Percentiles rank a stretch among this genome's conserved stretches.
phyloP scores from a whole-genome alignment of 2,888 invertebrate species.

The Rhorus exstirpatorius region DNA sequence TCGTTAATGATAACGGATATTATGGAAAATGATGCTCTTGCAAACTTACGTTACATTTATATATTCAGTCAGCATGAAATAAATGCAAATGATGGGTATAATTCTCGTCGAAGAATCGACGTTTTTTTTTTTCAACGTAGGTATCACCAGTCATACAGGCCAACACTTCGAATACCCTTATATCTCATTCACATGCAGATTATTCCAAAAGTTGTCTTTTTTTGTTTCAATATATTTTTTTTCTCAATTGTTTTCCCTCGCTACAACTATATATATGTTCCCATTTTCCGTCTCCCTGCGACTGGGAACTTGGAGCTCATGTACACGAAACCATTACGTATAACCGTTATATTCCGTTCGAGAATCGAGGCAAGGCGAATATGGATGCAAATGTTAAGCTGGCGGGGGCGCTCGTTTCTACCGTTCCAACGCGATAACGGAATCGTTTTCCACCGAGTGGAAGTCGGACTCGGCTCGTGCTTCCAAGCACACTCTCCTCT shows the following conservation, averaged over 20 bases:
- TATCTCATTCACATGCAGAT: constrained; percentile 1
- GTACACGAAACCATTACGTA: constrained; percentile 52
- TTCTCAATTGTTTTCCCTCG: not conserved
- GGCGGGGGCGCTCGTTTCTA: constrained; percentile 33
- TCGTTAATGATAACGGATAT: too few relatives aligned
- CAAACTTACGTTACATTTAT: not conserved
- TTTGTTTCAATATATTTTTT: not conserved
- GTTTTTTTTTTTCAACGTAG: not conserved
- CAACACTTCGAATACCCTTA: too few relatives aligned
- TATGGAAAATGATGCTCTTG: too few relatives aligned
- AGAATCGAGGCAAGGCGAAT: constrained; percentile 53
- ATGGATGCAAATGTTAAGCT: constrained; percentile 52
- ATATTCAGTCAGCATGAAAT: not conserved
- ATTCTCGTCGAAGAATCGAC: not conserved
- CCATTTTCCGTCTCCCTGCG: constrained; percentile 13
- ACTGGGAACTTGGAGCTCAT: constrained; percentile 11
- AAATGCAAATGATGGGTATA: not conserved
- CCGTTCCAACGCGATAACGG: constrained; percentile 57
- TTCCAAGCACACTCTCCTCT: constrained; percentile 18
- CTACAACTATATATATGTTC: not conserved
- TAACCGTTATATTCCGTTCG: constrained; percentile 61
- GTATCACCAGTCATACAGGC: not conserved
- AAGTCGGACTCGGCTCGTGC: constrained; percentile 45
- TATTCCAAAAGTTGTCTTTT: not conserved
- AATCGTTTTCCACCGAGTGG: constrained; percentile 58